Percentiles rank a stretch among this genome's conserved stretches.
Evolutionary conservation across 2,888 invertebrate species (phyloP).

Genomic region (Ochlodes sylvanus): DNA sequence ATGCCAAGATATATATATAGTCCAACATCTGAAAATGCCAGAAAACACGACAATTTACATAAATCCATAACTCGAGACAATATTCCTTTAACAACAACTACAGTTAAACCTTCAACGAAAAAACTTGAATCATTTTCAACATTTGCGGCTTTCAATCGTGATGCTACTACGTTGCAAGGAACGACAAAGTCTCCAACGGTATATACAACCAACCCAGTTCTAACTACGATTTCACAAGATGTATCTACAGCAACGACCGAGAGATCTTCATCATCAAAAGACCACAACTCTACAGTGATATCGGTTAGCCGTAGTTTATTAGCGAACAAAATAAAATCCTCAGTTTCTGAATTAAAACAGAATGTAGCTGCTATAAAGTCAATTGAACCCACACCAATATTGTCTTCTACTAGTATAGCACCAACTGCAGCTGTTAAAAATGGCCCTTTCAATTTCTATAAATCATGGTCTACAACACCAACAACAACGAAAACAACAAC

Average conservation of each 20-base stretch:
- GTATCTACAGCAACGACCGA: not conserved
- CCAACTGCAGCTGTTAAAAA: not conserved
- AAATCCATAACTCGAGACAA: not conserved
- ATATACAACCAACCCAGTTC: not conserved
- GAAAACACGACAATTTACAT: not conserved
- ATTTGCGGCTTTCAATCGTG: not conserved
- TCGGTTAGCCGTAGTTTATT: not conserved
- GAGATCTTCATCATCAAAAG: not conserved
- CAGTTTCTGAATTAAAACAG: no score
- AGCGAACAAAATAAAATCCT: not conserved
- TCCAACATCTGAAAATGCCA: not conserved
- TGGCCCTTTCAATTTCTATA: not conserved
- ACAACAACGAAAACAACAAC: conserved; percentile 10
- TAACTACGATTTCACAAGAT: not conserved
- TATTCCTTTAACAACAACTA: conserved; percentile 3
- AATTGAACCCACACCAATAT: not conserved
- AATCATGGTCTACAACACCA: not conserved
- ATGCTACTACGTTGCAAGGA: not conserved
- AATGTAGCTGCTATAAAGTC: no score
- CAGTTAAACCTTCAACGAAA: conserved; percentile 5
- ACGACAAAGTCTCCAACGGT: conserved; percentile 1
- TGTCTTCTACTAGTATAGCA: not conserved
- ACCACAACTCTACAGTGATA: not conserved
- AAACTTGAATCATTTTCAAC: not conserved
- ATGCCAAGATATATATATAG: not conserved